Conservation (phyloP, 92 coral and sea anemone species). For the Parazoanthus swiftii region DNA sequence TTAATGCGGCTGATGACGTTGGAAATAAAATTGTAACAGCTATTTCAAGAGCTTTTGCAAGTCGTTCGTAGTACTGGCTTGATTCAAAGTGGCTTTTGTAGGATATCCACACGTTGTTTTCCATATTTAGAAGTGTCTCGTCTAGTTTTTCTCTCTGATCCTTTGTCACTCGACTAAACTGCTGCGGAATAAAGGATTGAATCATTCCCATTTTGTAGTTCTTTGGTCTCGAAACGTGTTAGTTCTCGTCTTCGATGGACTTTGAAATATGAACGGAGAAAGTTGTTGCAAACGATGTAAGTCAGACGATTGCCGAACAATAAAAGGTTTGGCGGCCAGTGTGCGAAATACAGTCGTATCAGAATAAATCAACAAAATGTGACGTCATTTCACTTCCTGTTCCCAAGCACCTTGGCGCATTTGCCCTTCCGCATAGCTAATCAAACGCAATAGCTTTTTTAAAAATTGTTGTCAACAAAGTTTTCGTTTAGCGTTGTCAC, state of each 20-base stretch:
- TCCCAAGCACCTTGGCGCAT: too few species aligned
- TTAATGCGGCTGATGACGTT: too few species aligned
- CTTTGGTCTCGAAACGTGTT: background rate
- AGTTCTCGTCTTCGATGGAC: background rate
- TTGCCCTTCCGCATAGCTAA: too few species aligned
- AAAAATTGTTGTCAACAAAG: too few species aligned
- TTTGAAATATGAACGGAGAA: background rate
- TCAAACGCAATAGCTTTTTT: too few species aligned
- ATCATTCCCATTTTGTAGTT: background rate
- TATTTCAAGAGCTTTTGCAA: conserved; percentile 33
- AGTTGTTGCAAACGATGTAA: background rate
- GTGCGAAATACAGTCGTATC: background rate
- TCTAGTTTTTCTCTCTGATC: conserved; percentile 26
- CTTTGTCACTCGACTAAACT: background rate
- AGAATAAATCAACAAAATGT: background rate
- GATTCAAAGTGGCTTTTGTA: conserved; percentile 46
- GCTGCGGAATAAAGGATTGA: background rate
- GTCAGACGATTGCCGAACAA: background rate
- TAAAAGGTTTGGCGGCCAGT: background rate
- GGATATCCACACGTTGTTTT: conserved; percentile 42
- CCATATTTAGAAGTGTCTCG: conserved; percentile 18
- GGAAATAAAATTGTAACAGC: conserved; percentile 23
- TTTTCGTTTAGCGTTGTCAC: too few species aligned
- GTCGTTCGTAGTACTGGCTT: conserved; percentile 32
- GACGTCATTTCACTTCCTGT: background rate